phyloP scores from a whole-genome alignment of 2,888 invertebrate species.

The Xiphydria camelus region DNA sequence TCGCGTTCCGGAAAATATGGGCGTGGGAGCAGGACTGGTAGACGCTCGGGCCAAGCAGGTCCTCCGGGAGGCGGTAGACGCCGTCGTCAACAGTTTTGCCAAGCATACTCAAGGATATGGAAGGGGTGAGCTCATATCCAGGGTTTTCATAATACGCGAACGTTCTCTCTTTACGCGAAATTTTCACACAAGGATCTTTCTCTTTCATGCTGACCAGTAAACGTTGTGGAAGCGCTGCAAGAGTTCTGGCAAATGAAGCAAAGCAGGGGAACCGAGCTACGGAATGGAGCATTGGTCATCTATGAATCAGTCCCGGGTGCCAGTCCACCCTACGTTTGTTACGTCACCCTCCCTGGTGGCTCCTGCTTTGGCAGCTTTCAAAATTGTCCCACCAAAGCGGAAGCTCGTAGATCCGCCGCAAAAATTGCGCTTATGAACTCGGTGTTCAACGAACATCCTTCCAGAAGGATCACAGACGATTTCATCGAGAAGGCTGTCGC shows the following conservation, averaged over 20 bases:
- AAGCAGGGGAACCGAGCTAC: slow-evolving; percentile 80
- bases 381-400: slow-evolving; percentile 94
- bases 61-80: slow-evolving; percentile 73
- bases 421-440: slow-evolving; percentile 97
- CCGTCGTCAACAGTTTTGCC: slow-evolving; percentile 74
- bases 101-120: slow-evolving; percentile 74
- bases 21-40: slow-evolving; percentile 55
- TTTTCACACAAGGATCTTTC: not conserved
- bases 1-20: slow-evolving; percentile 53
- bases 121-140: slow-evolving; percentile 61
- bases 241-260: slow-evolving; percentile 99
- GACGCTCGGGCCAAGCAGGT: slow-evolving; percentile 64
- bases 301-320: slow-evolving; percentile 93
- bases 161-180: not conserved
- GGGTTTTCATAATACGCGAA: not conserved
- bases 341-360: slow-evolving; percentile 91
- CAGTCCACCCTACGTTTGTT: slow-evolving; percentile 91
- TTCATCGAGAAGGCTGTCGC: slow-evolving; percentile 92
- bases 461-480: slow-evolving; percentile 87
- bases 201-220: slow-evolving; percentile 70
- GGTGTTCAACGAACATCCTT: slow-evolving; percentile 94
- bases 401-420: slow-evolving; percentile 90
- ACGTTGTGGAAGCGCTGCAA: slow-evolving; percentile 93
- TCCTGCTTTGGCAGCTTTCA: slow-evolving; percentile 95
- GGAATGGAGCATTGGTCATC: slow-evolving; percentile 88